Base-by-base conservation (phyloP, 2,888 invertebrate genomes). In the Epirrhoe alternata region DNA sequence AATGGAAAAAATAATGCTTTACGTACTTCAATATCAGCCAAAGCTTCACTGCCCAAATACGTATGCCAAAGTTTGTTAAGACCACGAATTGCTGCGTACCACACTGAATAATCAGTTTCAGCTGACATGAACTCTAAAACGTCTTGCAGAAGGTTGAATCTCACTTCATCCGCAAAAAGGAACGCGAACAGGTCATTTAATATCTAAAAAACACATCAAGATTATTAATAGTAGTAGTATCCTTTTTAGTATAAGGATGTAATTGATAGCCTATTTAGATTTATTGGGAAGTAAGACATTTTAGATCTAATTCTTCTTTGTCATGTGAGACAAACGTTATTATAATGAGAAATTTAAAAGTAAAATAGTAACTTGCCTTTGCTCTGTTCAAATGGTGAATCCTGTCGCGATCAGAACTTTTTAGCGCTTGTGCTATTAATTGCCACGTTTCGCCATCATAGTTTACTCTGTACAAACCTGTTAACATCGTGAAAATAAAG, bases 131-230 rank as follows among this genome's bases (percentile, higher is more conserved):
- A 98, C 14, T 91, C 88, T 0, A 96, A 86, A 0, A 96, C 87
- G 0, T 94, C 86, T 14, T 97, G 87, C 0, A 96, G 94, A 0
- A 90, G 79, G 0, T 87, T 81, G 74, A 97, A 97, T 0, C 89
- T 75, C 0, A 96, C 83, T 65, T 93, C 81, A 52, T 95, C 94
- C 1, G 95, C 94, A 62, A 95, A 94, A 1, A 96, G 95, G 30
- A 97, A 89, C 60, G 96, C 95, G 42, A 96, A 93, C 1, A 96
- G 88, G 86, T 98, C 98, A 74, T 98, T 97, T 1, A 98, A 93
- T 51, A 96, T 90, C 92, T 94, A 56, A 66, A 42, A 56, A 10
- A 52, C 4, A 12, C 16, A 53, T 8, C 16, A 4, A 17, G 6
- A 16, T 5, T 1, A 16, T 16, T 53, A 53, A 1, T 14, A 35